A percentile compares a stretch with the other conserved stretches of the same genome.
Conservation (phyloP, 2,797 vertebrate genomes). For the Brachyrhaphis roseni region DNA sequence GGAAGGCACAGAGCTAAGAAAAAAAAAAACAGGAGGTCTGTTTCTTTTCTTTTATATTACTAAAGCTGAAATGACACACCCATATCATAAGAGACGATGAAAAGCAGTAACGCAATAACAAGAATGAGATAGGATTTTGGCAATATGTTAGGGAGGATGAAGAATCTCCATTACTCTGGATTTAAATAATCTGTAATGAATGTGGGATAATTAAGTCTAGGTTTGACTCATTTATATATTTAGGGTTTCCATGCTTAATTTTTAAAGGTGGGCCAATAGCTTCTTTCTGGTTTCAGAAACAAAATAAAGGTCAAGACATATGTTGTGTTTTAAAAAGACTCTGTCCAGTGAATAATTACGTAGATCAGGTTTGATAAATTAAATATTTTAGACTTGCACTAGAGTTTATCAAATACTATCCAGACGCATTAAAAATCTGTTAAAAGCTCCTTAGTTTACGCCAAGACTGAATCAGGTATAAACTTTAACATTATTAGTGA, state of each 20-base stretch:
- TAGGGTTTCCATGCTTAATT: neutral
- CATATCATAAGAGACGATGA: neutral
- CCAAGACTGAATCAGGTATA: neutral
- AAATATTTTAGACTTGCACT: neutral
- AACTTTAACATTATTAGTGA: too few species aligned
- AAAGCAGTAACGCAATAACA: neutral
- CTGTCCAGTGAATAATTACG: neutral
- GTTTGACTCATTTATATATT: neutral
- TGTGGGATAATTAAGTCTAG: neutral
- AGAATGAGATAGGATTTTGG: neutral
- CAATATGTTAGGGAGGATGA: neutral
- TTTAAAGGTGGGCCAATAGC: neutral
- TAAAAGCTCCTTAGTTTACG: neutral
- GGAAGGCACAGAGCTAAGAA: slow-evolving; percentile 1
- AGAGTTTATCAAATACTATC: neutral
- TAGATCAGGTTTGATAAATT: neutral
- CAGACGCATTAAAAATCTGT: neutral
- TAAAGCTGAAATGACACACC: neutral
- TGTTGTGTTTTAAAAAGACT: neutral
- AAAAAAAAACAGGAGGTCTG: neutral
- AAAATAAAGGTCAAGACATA: neutral
- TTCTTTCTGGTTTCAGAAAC: neutral
- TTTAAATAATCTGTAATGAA: neutral
- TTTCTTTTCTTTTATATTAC: too few species aligned
- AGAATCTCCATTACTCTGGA: neutral